Evolutionary conservation across 2,888 invertebrate species (phyloP).

Genomic region (Syrista parreyssii): DNA sequence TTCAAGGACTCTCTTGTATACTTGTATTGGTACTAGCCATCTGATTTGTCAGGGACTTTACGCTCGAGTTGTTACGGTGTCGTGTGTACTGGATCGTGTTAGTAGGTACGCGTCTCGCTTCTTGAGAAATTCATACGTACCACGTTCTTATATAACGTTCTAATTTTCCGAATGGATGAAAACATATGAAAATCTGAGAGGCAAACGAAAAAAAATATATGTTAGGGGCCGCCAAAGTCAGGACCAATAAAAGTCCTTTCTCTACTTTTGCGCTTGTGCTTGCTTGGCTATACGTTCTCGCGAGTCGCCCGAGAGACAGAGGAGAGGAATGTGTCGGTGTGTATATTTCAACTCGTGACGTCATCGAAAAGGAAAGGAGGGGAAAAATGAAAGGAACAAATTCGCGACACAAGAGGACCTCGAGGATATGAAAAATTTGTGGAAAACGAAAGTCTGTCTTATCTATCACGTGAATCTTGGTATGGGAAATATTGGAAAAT

Average conservation of each 20-base stretch:
- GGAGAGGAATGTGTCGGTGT: slow-evolving; percentile 7
- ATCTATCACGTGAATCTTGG: not conserved
- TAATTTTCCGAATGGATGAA: slow-evolving; percentile 65
- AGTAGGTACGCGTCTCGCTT: not conserved
- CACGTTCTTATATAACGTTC: slow-evolving; percentile 53
- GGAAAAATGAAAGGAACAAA: slow-evolving; percentile 16
- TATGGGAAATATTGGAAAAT: not conserved
- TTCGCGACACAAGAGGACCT: not conserved
- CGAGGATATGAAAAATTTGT: not conserved
- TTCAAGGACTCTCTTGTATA: not conserved
- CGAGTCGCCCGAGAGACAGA: slow-evolving; percentile 22
- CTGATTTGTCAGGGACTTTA: not conserved
- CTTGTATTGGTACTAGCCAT: not conserved
- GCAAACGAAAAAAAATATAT: slow-evolving; percentile 54
- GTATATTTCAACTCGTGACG: slow-evolving; percentile 36
- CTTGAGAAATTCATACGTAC: slow-evolving; percentile 4
- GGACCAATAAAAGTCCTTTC: slow-evolving; percentile 63
- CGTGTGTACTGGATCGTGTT: not conserved
- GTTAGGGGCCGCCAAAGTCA: slow-evolving; percentile 60
- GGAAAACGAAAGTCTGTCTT: not conserved
- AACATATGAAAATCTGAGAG: slow-evolving; percentile 65
- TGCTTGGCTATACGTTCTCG: slow-evolving; percentile 25
- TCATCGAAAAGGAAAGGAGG: slow-evolving; percentile 29
- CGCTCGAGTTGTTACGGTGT: not conserved
- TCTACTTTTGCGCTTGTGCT: slow-evolving; percentile 35